These are phyloP conservation scores for Cryptus armator DNA, from an alignment of 2,888 invertebrate genomes.

Conservation along the genomic window DNA sequence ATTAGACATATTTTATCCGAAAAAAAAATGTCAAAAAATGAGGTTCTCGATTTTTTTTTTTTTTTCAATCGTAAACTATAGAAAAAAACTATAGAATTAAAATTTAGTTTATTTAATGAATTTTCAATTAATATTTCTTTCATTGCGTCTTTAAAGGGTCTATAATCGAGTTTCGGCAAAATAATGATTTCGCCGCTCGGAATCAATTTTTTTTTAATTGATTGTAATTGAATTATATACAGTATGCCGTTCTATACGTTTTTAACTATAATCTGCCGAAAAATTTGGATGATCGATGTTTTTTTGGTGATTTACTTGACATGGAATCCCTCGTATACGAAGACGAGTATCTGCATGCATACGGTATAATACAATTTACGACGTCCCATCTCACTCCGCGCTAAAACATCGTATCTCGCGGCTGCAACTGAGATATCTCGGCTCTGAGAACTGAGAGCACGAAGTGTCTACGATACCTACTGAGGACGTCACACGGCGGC, in stretches of 20 bases:
- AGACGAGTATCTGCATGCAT: constrained; percentile 73
- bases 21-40: background rate
- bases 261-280: background rate
- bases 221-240: background rate
- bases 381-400: constrained; percentile 68
- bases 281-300: background rate
- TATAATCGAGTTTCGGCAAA: background rate
- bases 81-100: background rate
- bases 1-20: background rate
- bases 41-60: background rate
- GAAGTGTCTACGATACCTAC: constrained; percentile 23
- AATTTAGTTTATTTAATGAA: background rate
- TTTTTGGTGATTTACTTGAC: background rate
- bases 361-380: constrained; percentile 79
- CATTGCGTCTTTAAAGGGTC: background rate
- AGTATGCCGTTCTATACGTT: background rate
- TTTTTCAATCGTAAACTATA: background rate
- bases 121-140: background rate
- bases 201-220: no score
- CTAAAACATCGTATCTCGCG: constrained; percentile 24
- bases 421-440: constrained; percentile 33
- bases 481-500: constrained; percentile 49
- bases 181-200: background rate
- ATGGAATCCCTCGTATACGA: constrained; percentile 10
- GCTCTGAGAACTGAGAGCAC: constrained; percentile 44